These are phyloP conservation scores for Isotomurus palustris DNA, from an alignment of 2,888 invertebrate species.

Conservation along the genomic window DNA sequence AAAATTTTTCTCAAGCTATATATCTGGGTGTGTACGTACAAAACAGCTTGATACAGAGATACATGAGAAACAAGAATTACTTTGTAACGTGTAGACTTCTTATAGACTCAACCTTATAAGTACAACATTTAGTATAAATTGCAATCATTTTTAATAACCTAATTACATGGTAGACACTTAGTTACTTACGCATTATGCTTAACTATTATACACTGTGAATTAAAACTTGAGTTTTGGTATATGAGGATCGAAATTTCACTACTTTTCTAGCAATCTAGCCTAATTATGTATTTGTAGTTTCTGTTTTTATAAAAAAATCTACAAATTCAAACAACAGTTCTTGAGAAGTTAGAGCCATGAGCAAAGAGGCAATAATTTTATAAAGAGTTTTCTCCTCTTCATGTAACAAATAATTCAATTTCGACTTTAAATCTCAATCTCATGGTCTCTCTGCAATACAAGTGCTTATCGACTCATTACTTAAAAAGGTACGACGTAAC, in stretches of 20 bases:
- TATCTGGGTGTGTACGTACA: neutral
- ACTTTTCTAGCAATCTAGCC: too few relatives aligned
- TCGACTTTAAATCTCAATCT: neutral
- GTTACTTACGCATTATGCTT: neutral
- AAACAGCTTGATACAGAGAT: neutral
- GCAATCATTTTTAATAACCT: too few relatives aligned
- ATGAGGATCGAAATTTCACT: slow-evolving; percentile 10
- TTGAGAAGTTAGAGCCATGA: too few relatives aligned
- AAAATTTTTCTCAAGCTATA: neutral
- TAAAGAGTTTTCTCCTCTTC: neutral
- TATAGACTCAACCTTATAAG: too few relatives aligned
- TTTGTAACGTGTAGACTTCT: neutral
- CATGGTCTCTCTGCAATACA: neutral
- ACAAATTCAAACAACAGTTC: too few relatives aligned
- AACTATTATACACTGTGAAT: neutral
- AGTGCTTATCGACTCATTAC: neutral
- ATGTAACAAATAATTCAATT: too few relatives aligned
- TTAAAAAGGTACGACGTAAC: slow-evolving; percentile 11
- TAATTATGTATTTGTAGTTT: too few relatives aligned
- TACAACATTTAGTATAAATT: too few relatives aligned
- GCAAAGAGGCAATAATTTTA: neutral
- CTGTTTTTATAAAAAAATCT: too few relatives aligned
- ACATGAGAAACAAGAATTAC: neutral
- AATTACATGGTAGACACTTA: neutral
- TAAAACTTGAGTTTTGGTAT: slow-evolving; percentile 16